Conservation (phyloP, 1,140 invertebrate genomes). For the Artemia franciscana region DNA sequence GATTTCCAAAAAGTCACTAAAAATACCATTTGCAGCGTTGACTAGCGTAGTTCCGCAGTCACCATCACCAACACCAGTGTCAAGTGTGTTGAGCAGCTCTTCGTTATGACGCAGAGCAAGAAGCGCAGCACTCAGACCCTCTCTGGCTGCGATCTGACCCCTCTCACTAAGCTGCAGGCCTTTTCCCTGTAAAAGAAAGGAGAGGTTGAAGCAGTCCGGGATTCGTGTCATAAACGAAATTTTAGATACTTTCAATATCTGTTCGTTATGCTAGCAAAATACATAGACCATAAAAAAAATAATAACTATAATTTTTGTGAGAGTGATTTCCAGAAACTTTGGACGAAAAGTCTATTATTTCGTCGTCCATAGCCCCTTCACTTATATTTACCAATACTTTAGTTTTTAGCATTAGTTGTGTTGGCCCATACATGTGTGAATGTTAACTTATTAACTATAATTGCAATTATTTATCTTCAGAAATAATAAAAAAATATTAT, state of each 20-base stretch:
- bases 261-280: conserved; percentile 12
- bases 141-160: background rate
- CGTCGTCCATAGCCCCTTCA: too few relatives aligned
- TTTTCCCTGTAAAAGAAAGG: background rate
- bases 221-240: too few relatives aligned
- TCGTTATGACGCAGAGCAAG: conserved; percentile 29
- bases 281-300: background rate
- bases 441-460: too few relatives aligned
- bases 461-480: too few relatives aligned
- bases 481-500: too few relatives aligned
- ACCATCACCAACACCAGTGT: conserved; percentile 51
- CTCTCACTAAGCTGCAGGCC: conserved; percentile 5
- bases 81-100: conserved; percentile 36
- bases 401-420: too few relatives aligned
- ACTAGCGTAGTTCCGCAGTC: conserved; percentile 52
- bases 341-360: background rate
- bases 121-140: conserved; percentile 19
- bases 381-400: too few relatives aligned
- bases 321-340: background rate
- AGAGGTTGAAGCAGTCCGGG: too few relatives aligned
- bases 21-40: conserved; percentile 32
- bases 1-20: too few relatives aligned
- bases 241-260: conserved; percentile 19
- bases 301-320: background rate
- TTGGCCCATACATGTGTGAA: too few relatives aligned